Evolutionary conservation across 1,140 invertebrate genomes (phyloP).

Genomic region (Drosophila novamexicana): DNA sequence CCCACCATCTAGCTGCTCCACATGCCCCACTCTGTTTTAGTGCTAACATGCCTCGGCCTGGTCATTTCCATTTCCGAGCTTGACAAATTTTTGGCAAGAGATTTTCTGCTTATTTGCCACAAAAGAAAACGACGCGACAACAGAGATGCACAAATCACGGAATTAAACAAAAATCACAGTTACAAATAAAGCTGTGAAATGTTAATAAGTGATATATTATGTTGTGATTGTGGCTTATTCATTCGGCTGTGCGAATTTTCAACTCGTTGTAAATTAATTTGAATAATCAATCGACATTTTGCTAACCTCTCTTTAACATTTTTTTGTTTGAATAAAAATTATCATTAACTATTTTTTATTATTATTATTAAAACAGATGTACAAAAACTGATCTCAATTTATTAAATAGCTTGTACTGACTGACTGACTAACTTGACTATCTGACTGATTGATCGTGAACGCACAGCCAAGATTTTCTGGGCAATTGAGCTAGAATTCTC

Average conservation of each 20-base stretch:
- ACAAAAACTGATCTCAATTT: too few relatives aligned
- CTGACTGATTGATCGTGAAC: too few relatives aligned
- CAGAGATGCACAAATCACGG: conserved; percentile 46
- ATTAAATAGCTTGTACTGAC: too few relatives aligned
- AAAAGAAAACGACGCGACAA: conserved; percentile 53
- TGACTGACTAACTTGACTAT: too few relatives aligned
- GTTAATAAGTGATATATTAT: background rate
- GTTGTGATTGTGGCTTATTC: too few relatives aligned
- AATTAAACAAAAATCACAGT: conserved; percentile 11
- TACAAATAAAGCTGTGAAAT: background rate
- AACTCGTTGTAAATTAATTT: too few relatives aligned
- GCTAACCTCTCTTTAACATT: background rate
- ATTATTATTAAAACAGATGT: too few relatives aligned
- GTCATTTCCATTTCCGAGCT: conserved; percentile 76
- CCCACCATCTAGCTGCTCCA: background rate
- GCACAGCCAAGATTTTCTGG: too few relatives aligned
- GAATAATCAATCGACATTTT: too few relatives aligned
- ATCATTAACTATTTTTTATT: too few relatives aligned
- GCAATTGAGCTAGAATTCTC: too few relatives aligned
- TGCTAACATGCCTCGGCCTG: conserved; percentile 62
- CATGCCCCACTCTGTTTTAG: conserved; percentile 19
- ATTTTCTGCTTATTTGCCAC: conserved; percentile 80
- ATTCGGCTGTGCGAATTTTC: too few relatives aligned
- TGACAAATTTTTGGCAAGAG: conserved; percentile 80
- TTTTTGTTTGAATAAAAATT: background rate